Evolutionary conservation across 1,140 invertebrate genomes (phyloP), one percentile per base, ranked within the genome.

Genomic region (Macrotrachela quadricornifera): DNA sequence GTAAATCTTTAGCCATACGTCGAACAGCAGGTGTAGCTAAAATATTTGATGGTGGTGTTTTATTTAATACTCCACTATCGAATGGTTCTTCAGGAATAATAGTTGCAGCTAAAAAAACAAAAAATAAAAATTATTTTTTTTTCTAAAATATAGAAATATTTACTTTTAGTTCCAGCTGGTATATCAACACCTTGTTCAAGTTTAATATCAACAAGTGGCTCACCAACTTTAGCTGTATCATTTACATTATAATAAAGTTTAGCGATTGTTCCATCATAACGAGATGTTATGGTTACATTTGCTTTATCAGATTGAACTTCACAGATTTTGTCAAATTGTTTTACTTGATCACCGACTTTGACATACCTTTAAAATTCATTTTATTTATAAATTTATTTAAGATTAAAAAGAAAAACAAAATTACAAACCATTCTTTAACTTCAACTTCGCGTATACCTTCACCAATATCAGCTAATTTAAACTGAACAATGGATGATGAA

Each of bases 241-340:
- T 96, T 86, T 6, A 90, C 74, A 42, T 81, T 74, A 68, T 92
- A 80, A 72, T 91, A 64, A 21, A 94, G 63, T 64, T 80, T 81
- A 44, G 72, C 78, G 56, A 95, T 77, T 51, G 81, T 68, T 10
- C 92, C 92, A 71, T 94, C 87, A 70, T 86, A 97, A 54, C 90
- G 77, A 66, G 87, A 92, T 6, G 90, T 94, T 57, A 99, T 97
- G 16, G 88, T 95, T 0, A 96, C 92, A 3, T 88, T 85, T 0
- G 92, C 91, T 72, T 99, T 99, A 71, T 99, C 92, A 68, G 90
- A 95, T 68, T 97, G 88, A 15, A 97, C 92, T 72, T 95, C 90
- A 71, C 92, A 99, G 56, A 97, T 82, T 61, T 86, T 82, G 67
- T 99, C 90, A 71, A 97, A 99, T 72, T 97, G 88, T 47, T 79